Evolutionary conservation across 2,888 invertebrate species (phyloP), one percentile per base, ranked within the genome.

Genomic region (Lamellibrachia satsuma): DNA sequence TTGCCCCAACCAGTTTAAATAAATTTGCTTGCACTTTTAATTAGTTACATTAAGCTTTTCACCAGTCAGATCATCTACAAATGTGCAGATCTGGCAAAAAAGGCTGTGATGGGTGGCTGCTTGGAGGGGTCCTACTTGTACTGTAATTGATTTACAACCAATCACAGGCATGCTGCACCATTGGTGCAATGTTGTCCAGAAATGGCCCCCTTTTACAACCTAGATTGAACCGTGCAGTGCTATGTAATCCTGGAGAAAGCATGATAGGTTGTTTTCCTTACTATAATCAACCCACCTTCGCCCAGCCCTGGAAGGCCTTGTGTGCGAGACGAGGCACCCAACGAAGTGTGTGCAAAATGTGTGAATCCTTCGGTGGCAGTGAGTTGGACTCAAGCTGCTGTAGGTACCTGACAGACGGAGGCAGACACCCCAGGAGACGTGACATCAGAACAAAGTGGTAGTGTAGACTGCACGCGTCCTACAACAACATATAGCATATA

Each of bases 321-420:
- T 98, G 98, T 75, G 98, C 98, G 0, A 98, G 98, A 91, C 99
- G 97, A 7, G 99, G 98, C 7, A 98, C 98, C 99, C 99, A 99
- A 11, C 99, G 97, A 8, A 99, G 97, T 0, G 98, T 98, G 97
- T 99, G 98, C 90, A 99, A 97, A 27, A 98, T 97, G 95, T 98
- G 97, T 2, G 98, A 97, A 0, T 97, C 97, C 9, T 98, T 97
- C 51, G 91, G 92, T 51, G 97, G 97, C 93, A 97, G 97, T 6
- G 97, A 97, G 7, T 97, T 97, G 39, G 98, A 97, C 52, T 97
- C 97, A 90, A 99, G 96, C 93, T 98, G 97, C 96, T 98, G 98
- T 97, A 99, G 98, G 96, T 98, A 98, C 0, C 98, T 97, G 0
- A 98, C 98, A 0, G 99, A 98, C 0, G 99, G 99, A 0, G 99